phyloP scores from a whole-genome alignment of 2,888 invertebrate genomes.

The Creontiades dilutus region DNA sequence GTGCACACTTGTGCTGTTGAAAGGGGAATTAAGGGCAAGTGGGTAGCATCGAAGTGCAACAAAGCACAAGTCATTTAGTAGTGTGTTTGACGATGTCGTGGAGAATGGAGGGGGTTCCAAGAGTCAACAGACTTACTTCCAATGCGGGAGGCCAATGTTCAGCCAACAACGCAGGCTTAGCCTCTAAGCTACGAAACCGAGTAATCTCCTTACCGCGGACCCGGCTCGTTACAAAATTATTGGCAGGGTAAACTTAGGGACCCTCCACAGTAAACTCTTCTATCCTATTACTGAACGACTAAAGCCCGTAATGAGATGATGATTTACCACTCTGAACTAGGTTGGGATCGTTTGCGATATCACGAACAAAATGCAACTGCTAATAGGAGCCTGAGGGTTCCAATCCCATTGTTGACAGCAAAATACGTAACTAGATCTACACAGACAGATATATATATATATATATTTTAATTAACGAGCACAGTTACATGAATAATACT shows the following conservation, averaged over 20 bases:
- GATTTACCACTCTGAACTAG: not conserved
- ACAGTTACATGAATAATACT: too few relatives aligned
- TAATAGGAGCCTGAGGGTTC: too few relatives aligned
- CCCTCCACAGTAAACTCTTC: not conserved
- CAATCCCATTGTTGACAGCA: too few relatives aligned
- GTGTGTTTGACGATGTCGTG: not conserved
- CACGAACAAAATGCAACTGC: too few relatives aligned
- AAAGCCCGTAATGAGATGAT: not conserved
- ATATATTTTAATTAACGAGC: too few relatives aligned
- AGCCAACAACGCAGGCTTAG: slow-evolving; percentile 7
- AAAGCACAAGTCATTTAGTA: slow-evolving; percentile 7
- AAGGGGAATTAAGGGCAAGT: not conserved
- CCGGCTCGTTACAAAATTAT: not conserved
- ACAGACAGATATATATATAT: too few relatives aligned
- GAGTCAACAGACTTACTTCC: slow-evolving; percentile 23
- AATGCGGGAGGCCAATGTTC: not conserved
- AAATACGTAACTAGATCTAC: too few relatives aligned
- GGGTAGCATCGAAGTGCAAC: not conserved
- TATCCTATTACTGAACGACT: slow-evolving; percentile 4
- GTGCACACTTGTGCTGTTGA: not conserved
- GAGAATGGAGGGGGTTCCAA: not conserved
- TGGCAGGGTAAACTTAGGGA: not conserved
- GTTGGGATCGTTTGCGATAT: not conserved
- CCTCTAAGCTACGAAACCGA: not conserved
- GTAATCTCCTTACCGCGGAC: slow-evolving; percentile 7